Conservation (phyloP, 2,797 vertebrate genomes). For the Mastacembelus armatus region DNA sequence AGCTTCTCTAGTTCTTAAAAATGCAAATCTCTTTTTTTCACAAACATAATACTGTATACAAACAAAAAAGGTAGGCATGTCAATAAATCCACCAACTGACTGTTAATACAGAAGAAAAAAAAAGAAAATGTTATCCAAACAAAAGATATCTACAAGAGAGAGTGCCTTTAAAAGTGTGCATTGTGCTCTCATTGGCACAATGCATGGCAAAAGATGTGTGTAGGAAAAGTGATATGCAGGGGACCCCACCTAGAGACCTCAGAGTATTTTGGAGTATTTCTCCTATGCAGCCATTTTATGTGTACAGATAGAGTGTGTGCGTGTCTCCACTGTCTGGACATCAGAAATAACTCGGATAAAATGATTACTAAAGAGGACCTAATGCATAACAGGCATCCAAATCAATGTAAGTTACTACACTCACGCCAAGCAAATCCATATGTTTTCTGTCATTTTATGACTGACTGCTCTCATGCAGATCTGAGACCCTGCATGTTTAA, state of each 20-base stretch:
- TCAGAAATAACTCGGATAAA: background rate
- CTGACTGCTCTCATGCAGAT: background rate
- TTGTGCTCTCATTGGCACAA: slow-evolving; percentile 87
- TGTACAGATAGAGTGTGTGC: background rate
- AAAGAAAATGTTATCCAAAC: slow-evolving; percentile 82
- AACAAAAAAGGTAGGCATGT: slow-evolving; percentile 89
- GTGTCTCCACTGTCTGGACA: background rate
- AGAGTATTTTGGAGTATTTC: slow-evolving; percentile 35
- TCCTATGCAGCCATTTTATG: slow-evolving; percentile 16
- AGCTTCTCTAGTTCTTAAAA: slow-evolving; percentile 86
- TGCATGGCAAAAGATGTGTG: slow-evolving; percentile 68
- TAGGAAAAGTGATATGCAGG: slow-evolving; percentile 82
- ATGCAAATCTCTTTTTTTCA: slow-evolving; percentile 86
- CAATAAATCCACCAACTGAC: slow-evolving; percentile 82
- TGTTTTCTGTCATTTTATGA: background rate
- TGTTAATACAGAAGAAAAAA: slow-evolving; percentile 85
- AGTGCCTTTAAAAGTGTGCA: slow-evolving; percentile 84
- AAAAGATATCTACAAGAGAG: slow-evolving; percentile 87
- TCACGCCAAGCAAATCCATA: background rate
- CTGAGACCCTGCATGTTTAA: background rate
- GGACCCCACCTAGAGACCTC: slow-evolving; percentile 73
- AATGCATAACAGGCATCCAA: background rate
- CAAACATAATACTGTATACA: slow-evolving; percentile 85
- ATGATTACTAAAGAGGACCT: background rate
- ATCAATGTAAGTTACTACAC: background rate